Evolutionary conservation across 2,113 vertebrate genomes (phyloP), one percentile per base, ranked within the genome.

Genomic region (Podilymbus podiceps): DNA sequence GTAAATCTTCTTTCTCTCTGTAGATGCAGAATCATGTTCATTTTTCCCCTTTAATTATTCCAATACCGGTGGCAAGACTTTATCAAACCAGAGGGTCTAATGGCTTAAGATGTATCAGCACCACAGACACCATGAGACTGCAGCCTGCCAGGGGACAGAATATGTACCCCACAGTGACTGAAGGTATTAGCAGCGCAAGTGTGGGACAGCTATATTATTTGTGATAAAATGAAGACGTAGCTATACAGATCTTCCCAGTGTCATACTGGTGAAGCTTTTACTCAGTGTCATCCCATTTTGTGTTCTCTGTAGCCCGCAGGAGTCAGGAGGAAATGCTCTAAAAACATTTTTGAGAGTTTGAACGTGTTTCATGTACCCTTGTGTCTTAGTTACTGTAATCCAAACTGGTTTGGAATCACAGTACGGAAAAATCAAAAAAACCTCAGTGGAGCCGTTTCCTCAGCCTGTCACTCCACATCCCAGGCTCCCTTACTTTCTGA

Each of bases 361-460:
- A 62, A 69, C 52, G 83, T 86, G 82, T 91, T 97, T 92, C 60
- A 47, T 38, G 16, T 59, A 33, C 35, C 33, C 14, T 53, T 72
- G 23, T 19, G 40, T 63, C 49, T 87, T 53, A 38, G 25, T 46
- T 76, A 40, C 50, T 53, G 13, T 78, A 77, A 90, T 24, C 20
- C 66, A 87, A 66, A 79, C n/a, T 92, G 40, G 15, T 71, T 80
- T 89, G 77, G 66, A 59, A 87, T 67, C 35, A 49, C 27, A 10
- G 31, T 76, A 55, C 30, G 20, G 16, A 87, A 95, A 89, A 83
- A 76, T 12, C 38, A 27, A 66, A 84, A 80, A 85, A 62, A 62
- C 7, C 20, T 73, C 55, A 0, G 1, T 73, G 59, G 33, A 87
- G 21, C 12, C 0, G 0, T 50, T 75, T 85, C 38, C 40, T 89